Evolutionary conservation across 2,113 vertebrate genomes (phyloP).

Genomic region (Xiphias gladius): DNA sequence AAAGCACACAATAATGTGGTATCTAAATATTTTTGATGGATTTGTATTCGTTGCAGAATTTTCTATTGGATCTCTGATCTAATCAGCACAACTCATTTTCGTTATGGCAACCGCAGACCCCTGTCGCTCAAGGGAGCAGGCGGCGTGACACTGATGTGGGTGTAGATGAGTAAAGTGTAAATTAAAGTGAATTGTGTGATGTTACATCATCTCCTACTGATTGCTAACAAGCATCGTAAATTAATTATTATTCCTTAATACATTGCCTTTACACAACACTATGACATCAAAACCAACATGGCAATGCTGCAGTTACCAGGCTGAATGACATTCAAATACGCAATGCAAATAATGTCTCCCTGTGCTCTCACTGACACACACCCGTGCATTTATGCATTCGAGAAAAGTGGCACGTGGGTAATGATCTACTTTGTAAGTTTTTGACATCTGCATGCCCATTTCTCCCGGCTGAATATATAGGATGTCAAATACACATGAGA

Average conservation of each 20-base stretch:
- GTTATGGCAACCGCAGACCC: not conserved
- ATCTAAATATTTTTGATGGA: not conserved
- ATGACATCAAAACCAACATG: not conserved
- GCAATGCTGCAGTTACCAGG: not conserved
- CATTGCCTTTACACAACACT: not conserved
- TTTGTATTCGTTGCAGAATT: not conserved
- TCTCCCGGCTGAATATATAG: slow-evolving; percentile 27
- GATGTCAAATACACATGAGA: slow-evolving; percentile 9
- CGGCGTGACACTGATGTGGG: not conserved
- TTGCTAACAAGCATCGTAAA: slow-evolving; percentile 22
- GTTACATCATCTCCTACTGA: slow-evolving; percentile 14
- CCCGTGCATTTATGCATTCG: not conserved
- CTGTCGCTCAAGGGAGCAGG: slow-evolving; percentile 6
- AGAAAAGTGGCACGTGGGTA: not conserved
- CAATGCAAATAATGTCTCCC: slow-evolving; percentile 11
- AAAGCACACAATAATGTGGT: not conserved
- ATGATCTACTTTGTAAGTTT: not conserved
- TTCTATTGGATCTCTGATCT: not conserved
- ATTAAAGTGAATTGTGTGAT: slow-evolving; percentile 14
- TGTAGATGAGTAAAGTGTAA: slow-evolving; percentile 28
- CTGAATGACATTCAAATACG: slow-evolving; percentile 19
- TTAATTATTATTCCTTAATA: slow-evolving; percentile 14
- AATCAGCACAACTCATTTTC: slow-evolving; percentile 7
- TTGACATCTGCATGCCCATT: not conserved
- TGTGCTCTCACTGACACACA: slow-evolving; percentile 6